Base-by-base conservation (phyloP, 37 sponge, comb jelly and placozoan genomes). In the Axinella damicornis region DNA sequence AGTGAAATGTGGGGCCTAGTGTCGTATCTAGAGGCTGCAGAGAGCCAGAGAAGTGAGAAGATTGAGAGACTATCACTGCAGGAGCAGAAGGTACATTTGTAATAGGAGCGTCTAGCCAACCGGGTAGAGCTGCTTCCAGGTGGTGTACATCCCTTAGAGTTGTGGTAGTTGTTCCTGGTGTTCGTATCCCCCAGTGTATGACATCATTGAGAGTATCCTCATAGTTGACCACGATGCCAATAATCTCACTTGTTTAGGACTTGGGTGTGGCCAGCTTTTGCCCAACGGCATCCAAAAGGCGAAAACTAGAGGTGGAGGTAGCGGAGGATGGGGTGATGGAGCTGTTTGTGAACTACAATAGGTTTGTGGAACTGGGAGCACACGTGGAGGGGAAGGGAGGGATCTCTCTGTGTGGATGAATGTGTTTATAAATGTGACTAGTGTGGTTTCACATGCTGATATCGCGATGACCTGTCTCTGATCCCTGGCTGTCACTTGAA, bases 241-340 rank as follows among this genome's bases (percentile, higher is more conserved):
- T n/a, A n/a, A n/a, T n/a, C n/a, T n/a, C n/a, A n/a, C 33, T 40
- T 54, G 24, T 28, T 70, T 71, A 76, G 76, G 86, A 75, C 22
- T 57, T 76, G 31, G 65, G 64, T 39, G 75, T 83, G 30, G 60
- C 57, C 22, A 53, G 38, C 41, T 73, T 71, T 54, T 36, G 55
- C 30, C 63, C 77, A 31, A 46, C 46, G 18, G 25, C 75, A 36
- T 62, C 93, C n/a, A 88, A 88, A 73, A 68, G 78, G 34, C 18
- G 77, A n/a, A 69, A 37, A 41, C 60, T 82, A 52, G 86, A 88
- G 1, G 87, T 85, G 5, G 94, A 93, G 57, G 65, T 88, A 28
- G 83, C 82, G 60, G 92, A 95, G 63, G 92, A 88, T 31, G 95
- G 95, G 9, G 65, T 68, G 4, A 52, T 82, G 46, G 92, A 88